Evolutionary conservation across 2,888 invertebrate species (phyloP).

Genomic region (Panorpa germanica): DNA sequence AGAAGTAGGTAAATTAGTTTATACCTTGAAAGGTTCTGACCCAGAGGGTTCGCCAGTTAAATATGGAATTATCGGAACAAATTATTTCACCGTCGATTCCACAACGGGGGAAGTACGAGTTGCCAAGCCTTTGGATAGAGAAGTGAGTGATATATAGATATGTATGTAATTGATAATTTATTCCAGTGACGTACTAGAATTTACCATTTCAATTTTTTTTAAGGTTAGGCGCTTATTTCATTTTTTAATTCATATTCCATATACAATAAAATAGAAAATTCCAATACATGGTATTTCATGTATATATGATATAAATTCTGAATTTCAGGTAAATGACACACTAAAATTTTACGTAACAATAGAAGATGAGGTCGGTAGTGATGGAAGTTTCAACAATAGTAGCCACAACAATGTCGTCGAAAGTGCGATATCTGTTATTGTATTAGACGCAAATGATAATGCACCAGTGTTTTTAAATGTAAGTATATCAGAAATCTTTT

Average conservation of each 20-base stretch:
- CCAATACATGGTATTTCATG: slow-evolving; percentile 3
- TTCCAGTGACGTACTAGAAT: not conserved
- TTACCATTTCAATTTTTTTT: slow-evolving; percentile 1
- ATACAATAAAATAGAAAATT: not conserved
- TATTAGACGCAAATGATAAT: slow-evolving; percentile 79
- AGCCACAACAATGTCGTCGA: slow-evolving; percentile 47
- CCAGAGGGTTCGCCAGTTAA: slow-evolving; percentile 57
- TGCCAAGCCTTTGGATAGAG: slow-evolving; percentile 61
- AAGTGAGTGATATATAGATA: slow-evolving; percentile 29
- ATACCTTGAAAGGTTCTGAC: slow-evolving; percentile 57
- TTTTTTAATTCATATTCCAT: not conserved
- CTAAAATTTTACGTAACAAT: slow-evolving; percentile 64
- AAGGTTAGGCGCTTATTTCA: not conserved
- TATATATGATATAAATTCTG: slow-evolving; percentile 10
- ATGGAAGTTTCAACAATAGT: slow-evolving; percentile 33
- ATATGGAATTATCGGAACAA: slow-evolving; percentile 59
- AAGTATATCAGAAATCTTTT: slow-evolving; percentile 18
- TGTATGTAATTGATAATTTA: slow-evolving; percentile 1
- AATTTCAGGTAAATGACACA: slow-evolving; percentile 52
- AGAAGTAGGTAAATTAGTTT: slow-evolving; percentile 59
- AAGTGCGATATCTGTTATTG: slow-evolving; percentile 62
- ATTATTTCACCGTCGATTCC: slow-evolving; percentile 60
- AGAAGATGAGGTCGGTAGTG: slow-evolving; percentile 46
- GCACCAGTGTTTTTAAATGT: slow-evolving; percentile 62
- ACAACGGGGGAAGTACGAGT: slow-evolving; percentile 62